Percentiles rank a stretch among this genome's conserved stretches.
These are phyloP conservation scores for Sinocyclocheilus anophthalmus DNA, from an alignment of 2,113 vertebrate species.

Conservation along the genomic window DNA sequence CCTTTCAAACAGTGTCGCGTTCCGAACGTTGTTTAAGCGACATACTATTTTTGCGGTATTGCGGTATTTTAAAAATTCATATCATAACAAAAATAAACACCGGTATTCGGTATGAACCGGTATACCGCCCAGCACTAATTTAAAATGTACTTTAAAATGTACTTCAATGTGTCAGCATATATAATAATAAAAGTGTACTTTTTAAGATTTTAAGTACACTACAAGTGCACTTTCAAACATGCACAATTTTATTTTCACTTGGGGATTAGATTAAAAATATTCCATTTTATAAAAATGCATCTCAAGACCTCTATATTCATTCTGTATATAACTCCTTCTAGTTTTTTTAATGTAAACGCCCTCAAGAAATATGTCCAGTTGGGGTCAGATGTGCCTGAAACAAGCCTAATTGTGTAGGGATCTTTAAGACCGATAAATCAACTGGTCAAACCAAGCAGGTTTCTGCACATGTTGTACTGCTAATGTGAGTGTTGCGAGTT, in stretches of 20 bases:
- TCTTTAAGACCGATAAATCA: neutral
- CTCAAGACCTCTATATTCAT: neutral
- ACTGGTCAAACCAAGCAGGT: neutral
- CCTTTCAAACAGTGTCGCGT: too few relatives aligned
- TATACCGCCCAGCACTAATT: neutral
- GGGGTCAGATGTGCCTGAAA: neutral
- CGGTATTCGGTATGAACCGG: too few relatives aligned
- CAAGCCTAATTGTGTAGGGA: neutral
- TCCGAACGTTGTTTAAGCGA: too few relatives aligned
- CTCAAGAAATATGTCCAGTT: neutral
- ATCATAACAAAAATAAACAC: too few relatives aligned
- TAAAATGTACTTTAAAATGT: neutral
- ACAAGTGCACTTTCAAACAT: neutral
- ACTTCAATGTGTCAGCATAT: too few relatives aligned
- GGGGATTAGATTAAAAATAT: neutral
- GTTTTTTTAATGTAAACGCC: neutral
- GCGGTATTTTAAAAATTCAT: too few relatives aligned
- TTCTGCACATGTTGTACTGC: neutral
- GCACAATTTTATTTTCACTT: neutral
- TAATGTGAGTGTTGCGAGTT: neutral
- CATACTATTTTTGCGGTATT: too few relatives aligned
- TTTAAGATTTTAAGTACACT: neutral
- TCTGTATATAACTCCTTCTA: neutral
- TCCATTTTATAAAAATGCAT: neutral
- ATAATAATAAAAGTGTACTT: neutral